phyloP scores from a whole-genome alignment of 37 sponge, comb jelly and placozoan genomes.

The Hexactinellida sp. region DNA sequence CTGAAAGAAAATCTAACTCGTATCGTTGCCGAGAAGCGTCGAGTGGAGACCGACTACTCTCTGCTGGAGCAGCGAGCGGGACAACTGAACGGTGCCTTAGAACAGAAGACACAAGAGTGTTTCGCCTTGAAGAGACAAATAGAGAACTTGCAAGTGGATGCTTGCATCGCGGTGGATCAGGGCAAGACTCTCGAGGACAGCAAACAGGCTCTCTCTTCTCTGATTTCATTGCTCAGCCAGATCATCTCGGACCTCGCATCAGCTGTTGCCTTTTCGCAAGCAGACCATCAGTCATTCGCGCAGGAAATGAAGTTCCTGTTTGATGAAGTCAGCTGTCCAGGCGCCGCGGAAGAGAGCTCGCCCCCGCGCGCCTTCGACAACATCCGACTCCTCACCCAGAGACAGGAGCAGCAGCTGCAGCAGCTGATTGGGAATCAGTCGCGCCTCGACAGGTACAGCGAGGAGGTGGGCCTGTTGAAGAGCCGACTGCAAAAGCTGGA shows the following conservation, averaged over 20 bases:
- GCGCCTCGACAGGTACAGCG: background rate
- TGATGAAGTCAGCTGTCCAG: background rate
- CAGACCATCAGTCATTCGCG: background rate
- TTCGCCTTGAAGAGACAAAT: background rate
- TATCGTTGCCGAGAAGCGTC: background rate
- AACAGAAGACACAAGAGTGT: background rate
- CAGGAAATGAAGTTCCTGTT: background rate
- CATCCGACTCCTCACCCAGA: background rate
- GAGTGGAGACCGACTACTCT: background rate
- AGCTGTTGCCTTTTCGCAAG: background rate
- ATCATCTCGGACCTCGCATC: background rate
- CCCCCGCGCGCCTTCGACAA: background rate
- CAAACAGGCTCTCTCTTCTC: background rate
- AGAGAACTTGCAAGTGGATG: background rate
- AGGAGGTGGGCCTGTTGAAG: background rate
- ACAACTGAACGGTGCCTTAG: background rate
- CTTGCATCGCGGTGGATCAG: background rate
- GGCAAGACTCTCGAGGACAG: background rate
- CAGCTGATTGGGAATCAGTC: background rate
- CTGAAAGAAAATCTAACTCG: background rate
- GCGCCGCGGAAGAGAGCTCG: background rate
- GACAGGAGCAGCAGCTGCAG: background rate
- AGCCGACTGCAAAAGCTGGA: background rate
- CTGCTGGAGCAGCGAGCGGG: background rate
- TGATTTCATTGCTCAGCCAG: background rate